These are phyloP conservation scores for Coracias cyanogaster DNA, from an alignment of 2,797 vertebrate species.

Conservation along the genomic window DNA sequence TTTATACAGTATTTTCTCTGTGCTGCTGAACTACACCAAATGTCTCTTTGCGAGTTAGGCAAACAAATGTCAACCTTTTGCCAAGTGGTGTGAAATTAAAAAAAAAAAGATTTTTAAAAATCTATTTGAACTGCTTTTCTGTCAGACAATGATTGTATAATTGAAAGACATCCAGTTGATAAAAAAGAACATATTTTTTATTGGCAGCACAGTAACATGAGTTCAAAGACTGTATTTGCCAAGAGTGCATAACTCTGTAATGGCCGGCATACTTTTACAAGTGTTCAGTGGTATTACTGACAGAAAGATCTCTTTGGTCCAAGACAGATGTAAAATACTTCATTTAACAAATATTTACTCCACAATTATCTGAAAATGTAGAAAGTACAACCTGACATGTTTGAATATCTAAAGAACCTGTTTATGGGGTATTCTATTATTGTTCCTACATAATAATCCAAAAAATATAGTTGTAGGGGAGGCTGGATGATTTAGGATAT, in stretches of 20 bases:
- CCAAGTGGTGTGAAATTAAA: conserved; percentile 58
- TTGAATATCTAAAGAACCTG: conserved; percentile 74
- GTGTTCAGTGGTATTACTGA: conserved; percentile 78
- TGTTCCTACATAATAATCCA: conserved; percentile 67
- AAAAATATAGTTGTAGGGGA: conserved; percentile 58
- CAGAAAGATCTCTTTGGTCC: conserved; percentile 71
- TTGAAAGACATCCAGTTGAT: conserved; percentile 78
- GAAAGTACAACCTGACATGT: conserved; percentile 77
- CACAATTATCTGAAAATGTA: conserved; percentile 76
- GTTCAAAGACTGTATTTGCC: conserved; percentile 77
- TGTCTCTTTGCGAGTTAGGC: conserved; percentile 45
- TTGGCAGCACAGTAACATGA: conserved; percentile 72
- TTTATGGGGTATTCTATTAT: conserved; percentile 69
- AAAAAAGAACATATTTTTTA: conserved; percentile 76
- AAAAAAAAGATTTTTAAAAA: background rate
- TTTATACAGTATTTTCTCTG: conserved; percentile 43
- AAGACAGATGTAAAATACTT: conserved; percentile 79
- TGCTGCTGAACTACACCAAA: conserved; percentile 44
- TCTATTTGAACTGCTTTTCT: conserved; percentile 57
- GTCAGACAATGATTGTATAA: conserved; percentile 72
- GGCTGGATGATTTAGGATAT: conserved; percentile 63
- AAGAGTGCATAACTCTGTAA: conserved; percentile 78
- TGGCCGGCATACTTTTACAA: conserved; percentile 77
- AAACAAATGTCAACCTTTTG: conserved; percentile 63
- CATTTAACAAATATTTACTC: conserved; percentile 77